These are phyloP conservation scores for Notolabrus celidotus DNA, from an alignment of 2,797 vertebrate species.

Conservation along the genomic window DNA sequence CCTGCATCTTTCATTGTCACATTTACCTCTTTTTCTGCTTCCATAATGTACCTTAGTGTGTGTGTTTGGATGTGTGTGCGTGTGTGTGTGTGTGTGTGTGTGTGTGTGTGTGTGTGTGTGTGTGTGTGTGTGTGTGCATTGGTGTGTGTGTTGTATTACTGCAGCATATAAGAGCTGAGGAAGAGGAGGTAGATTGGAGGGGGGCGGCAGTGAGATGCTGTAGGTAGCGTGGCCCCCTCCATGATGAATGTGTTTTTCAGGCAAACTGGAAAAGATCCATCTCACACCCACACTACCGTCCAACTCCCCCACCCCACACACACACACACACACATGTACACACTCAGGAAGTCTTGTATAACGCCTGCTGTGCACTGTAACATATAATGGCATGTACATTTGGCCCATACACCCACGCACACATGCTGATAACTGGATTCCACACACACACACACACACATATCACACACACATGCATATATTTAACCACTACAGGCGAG, in stretches of 20 bases:
- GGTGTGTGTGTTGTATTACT: slow-evolving; percentile 20
- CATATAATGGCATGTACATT: slow-evolving; percentile 25
- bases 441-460: slow-evolving; percentile 1
- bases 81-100: slow-evolving; percentile 8
- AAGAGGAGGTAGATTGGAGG: background rate
- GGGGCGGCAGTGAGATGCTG: slow-evolving; percentile 4
- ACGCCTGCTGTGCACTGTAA: slow-evolving; percentile 10
- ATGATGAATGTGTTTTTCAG: slow-evolving; percentile 49
- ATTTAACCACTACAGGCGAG: background rate
- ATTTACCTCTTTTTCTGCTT: no score
- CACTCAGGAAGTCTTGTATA: slow-evolving; percentile 46
- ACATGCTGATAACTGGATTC: slow-evolving; percentile 28
- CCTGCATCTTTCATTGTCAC: no score
- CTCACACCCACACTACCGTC: slow-evolving; percentile 51
- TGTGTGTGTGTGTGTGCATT: slow-evolving; percentile 14
- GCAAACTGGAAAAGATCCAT: slow-evolving; percentile 67
- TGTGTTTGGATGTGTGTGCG: slow-evolving; percentile 12
- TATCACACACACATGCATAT: background rate
- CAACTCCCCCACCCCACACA: slow-evolving; percentile 29
- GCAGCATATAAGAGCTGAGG: slow-evolving; percentile 16
- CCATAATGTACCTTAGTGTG: background rate
- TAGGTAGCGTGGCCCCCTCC: slow-evolving; percentile 26
- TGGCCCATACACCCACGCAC: slow-evolving; percentile 27
- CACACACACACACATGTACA: background rate
- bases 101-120: slow-evolving; percentile 10